phyloP scores from a whole-genome alignment of 2,888 invertebrate species.

The Agriopis leucophaearia region DNA sequence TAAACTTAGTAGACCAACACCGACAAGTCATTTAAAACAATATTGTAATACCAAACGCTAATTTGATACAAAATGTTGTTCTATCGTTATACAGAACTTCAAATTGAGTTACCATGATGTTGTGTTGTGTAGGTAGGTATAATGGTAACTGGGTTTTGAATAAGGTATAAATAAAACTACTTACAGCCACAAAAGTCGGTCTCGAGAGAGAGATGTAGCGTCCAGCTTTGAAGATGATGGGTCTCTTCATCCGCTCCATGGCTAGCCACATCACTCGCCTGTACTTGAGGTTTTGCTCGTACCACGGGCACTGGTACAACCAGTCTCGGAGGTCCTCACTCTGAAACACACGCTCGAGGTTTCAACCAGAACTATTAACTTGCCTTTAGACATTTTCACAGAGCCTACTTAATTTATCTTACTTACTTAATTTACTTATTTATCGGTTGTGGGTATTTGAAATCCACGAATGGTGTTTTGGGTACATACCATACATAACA shows the following conservation, averaged over 20 bases:
- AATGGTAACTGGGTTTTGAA: background rate
- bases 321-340: slow-evolving; percentile 79
- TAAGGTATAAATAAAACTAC: slow-evolving; percentile 18
- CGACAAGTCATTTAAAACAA: no score
- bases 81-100: background rate
- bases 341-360: slow-evolving; percentile 50
- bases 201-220: slow-evolving; percentile 82
- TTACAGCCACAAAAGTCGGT: slow-evolving; percentile 83
- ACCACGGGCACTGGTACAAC: slow-evolving; percentile 85
- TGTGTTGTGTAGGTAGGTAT: background rate
- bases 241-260: slow-evolving; percentile 81
- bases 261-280: slow-evolving; percentile 76
- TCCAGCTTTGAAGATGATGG: slow-evolving; percentile 82
- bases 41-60: no score
- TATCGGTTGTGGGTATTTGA: no score
- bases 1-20: no score
- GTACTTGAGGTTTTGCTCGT: slow-evolving; percentile 77
- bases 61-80: no score
- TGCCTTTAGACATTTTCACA: no score
- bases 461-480: no score
- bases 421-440: no score
- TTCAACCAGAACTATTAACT: no score
- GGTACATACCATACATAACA: no score
- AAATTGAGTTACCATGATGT: background rate
- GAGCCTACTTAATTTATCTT: no score